phyloP scores from a whole-genome alignment of 2,113 vertebrate genomes.

The Bettongia penicillata region DNA sequence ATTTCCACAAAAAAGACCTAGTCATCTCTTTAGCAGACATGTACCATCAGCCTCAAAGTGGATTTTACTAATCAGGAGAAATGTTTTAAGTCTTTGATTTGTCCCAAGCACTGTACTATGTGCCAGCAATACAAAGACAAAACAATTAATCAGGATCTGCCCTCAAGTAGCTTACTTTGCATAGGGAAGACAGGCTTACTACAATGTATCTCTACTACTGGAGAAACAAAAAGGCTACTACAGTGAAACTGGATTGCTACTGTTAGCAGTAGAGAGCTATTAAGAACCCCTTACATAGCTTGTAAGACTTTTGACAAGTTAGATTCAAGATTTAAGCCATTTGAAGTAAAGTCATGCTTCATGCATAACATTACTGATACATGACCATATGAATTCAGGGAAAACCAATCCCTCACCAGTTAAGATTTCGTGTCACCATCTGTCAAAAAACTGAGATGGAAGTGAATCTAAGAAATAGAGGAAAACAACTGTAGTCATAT shows the following conservation, averaged over 20 bases:
- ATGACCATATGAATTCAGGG: background rate
- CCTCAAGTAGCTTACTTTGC: background rate
- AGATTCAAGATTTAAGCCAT: background rate
- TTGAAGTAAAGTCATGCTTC: background rate
- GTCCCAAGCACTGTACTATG: background rate
- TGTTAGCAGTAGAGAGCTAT: background rate
- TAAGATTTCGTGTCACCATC: background rate
- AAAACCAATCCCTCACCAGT: background rate
- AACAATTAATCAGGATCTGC: background rate
- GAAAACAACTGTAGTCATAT: background rate
- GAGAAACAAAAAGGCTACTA: conserved; percentile 37
- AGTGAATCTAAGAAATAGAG: background rate
- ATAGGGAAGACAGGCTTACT: background rate
- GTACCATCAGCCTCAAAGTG: background rate
- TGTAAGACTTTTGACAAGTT: background rate
- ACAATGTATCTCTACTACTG: conserved; percentile 17
- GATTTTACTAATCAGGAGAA: background rate
- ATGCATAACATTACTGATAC: background rate
- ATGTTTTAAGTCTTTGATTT: background rate
- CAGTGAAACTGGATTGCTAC: background rate
- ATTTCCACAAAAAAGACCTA: background rate
- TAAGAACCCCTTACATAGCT: background rate
- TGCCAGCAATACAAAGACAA: background rate
- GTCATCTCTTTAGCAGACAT: background rate
- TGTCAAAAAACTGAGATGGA: background rate